These are phyloP conservation scores for Tanypteryx hageni DNA, from an alignment of 2,888 invertebrate genomes.

Conservation along the genomic window DNA sequence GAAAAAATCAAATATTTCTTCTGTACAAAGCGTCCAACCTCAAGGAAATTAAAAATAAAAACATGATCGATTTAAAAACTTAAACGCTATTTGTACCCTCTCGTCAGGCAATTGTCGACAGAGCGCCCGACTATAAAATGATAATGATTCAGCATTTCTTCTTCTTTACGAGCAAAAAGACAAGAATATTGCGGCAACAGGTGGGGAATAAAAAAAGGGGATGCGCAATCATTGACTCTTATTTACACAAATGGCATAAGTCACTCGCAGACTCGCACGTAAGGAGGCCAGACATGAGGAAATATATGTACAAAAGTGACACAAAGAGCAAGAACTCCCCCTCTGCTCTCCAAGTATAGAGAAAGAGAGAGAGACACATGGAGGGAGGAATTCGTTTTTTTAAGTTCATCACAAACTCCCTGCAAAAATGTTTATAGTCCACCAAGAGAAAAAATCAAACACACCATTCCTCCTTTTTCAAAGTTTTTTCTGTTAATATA, in stretches of 20 bases:
- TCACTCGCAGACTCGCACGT: constrained; percentile 13
- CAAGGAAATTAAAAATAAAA: constrained; percentile 25
- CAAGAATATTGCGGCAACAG: constrained; percentile 52
- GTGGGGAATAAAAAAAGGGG: constrained; percentile 7
- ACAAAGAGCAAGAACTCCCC: constrained; percentile 54
- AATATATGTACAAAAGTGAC: constrained; percentile 60
- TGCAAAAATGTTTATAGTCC: constrained; percentile 37
- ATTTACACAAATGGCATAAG: constrained; percentile 51
- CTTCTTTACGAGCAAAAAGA: constrained; percentile 12
- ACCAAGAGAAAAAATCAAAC: not conserved
- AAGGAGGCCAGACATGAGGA: constrained; percentile 48
- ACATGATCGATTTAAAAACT: constrained; percentile 50
- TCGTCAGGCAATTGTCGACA: constrained; percentile 41
- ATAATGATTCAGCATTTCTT: constrained; percentile 41
- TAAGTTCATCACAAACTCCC: constrained; percentile 46
- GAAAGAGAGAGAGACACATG: not conserved
- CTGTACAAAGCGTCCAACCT: constrained; percentile 52
- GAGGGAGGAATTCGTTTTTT: constrained; percentile 32
- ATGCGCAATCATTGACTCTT: constrained; percentile 34
- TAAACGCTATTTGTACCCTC: constrained; percentile 61
- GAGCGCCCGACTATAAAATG: not conserved
- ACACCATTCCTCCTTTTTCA: not conserved
- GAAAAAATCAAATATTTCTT: constrained; percentile 39
- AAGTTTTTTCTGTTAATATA: not conserved
- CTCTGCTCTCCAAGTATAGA: constrained; percentile 3